Conservation (phyloP, 1,140 invertebrate species). For the Chrysopa pallens region DNA sequence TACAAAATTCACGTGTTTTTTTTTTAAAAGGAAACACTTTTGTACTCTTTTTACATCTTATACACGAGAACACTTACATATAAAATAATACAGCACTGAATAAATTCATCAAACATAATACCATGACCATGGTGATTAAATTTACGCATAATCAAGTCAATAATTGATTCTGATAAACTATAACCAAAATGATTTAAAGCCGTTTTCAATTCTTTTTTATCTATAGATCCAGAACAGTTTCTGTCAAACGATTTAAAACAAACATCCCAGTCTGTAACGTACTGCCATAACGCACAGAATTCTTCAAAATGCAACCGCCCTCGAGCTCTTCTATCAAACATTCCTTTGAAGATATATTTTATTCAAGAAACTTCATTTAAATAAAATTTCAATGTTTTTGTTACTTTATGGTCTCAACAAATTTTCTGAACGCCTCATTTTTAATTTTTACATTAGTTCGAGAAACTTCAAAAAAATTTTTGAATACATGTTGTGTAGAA, state of each 20-base stretch:
- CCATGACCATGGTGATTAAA: conserved; percentile 84
- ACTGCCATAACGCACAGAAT: conserved; percentile 92
- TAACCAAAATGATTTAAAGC: conserved; percentile 90
- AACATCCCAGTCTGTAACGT: conserved; percentile 92
- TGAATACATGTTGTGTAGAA: too few species aligned
- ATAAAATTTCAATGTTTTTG: too few species aligned
- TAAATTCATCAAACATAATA: conserved; percentile 97
- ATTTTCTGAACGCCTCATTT: too few species aligned
- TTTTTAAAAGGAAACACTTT: neutral
- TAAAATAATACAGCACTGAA: conserved; percentile 85
- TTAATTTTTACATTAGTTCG: too few species aligned
- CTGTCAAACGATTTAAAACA: conserved; percentile 89
- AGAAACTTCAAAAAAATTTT: too few species aligned
- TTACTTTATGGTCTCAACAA: too few species aligned
- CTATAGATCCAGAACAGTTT: conserved; percentile 93
- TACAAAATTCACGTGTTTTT: neutral
- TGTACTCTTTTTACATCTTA: neutral
- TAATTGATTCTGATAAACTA: conserved; percentile 66
- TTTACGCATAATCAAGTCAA: conserved; percentile 71
- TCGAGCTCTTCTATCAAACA: conserved; percentile 86
- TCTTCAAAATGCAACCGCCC: conserved; percentile 90
- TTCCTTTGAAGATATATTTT: conserved; percentile 47
- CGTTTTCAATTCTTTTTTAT: conserved; percentile 71
- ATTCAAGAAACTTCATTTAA: too few species aligned
- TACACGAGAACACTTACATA: conserved; percentile 53